phyloP scores from a whole-genome alignment of 2,888 invertebrate species.

The Chrysolina haemoptera region DNA sequence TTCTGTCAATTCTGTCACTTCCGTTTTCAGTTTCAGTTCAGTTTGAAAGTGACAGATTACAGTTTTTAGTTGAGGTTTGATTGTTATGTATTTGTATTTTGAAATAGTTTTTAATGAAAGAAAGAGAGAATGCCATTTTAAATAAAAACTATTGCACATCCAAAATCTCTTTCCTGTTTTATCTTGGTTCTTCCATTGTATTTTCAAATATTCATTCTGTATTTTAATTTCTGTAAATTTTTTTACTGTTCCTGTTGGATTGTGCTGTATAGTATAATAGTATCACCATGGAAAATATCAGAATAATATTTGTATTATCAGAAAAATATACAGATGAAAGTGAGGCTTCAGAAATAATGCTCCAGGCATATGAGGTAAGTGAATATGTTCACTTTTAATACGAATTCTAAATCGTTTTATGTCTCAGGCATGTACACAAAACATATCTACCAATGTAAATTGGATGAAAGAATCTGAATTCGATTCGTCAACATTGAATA shows the following conservation, averaged over 20 bases:
- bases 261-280: neutral
- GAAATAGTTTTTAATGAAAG: neutral
- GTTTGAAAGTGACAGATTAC: neutral
- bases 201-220: no score
- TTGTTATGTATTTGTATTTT: no score
- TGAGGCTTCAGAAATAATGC: slow-evolving; percentile 76
- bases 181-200: no score
- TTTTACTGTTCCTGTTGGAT: no score
- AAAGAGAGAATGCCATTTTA: no score
- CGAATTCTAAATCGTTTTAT: neutral
- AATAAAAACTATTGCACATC: no score
- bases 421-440: slow-evolving; percentile 67
- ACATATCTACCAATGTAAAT: slow-evolving; percentile 73
- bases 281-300: slow-evolving; percentile 55
- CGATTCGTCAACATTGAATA: slow-evolving; percentile 72
- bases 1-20: no score
- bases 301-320: slow-evolving; percentile 72
- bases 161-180: no score
- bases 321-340: slow-evolving; percentile 70
- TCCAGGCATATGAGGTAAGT: slow-evolving; percentile 75
- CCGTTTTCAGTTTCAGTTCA: no score
- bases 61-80: no score
- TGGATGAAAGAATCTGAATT: slow-evolving; percentile 80
- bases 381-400: slow-evolving; percentile 23
- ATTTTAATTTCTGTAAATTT: no score